Evolutionary conservation across 2,797 vertebrate genomes (phyloP), one percentile per base, ranked within the genome.

Genomic region (Cossypha polioptera): DNA sequence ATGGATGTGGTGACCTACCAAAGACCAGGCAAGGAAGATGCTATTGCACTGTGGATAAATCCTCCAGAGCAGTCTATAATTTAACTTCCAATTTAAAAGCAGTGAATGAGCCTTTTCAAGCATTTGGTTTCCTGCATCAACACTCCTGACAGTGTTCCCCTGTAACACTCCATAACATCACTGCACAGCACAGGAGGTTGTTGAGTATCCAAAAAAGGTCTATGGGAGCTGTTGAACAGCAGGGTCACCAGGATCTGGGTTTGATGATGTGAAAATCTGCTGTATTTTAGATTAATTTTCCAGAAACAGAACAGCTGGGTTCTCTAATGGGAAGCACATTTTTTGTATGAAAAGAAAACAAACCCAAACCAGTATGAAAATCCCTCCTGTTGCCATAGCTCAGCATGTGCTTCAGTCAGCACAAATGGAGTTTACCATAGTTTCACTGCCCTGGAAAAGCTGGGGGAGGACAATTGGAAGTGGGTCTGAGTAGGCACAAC

Each of bases 1-100:
- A 33, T 48, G 31, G 53, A 28, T 38, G 33, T 82, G 71, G 88
- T 90, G 81, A 91, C 69, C 88, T 94, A 91, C 94, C 93, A 90
- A 93, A 97, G 92, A 91, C 31, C 90, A 88, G 87, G 68, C 65
- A 73, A 84, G 59, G 67, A 58, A 94, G 69, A 91, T 48, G 35
- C 62, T 53, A 1, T 42, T 75, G 72, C 26, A 10, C 29, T 9
- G 3, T 25, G 26, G 84, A 59, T 47, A 53, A 51, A 85, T 58
- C 69, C 57, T 89, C 67, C 31, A 68, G 35, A 86, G 25, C 53
- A 35, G 36, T 7, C 29, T 6, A 7, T 24, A 14, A 25, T 54
- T 47, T 19, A 36, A 59, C 7, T 86, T 87, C 53, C 31, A 3
- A 1, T 51, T 85, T n/a, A 28, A 80, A 69, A 79, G 73, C 40